These are phyloP conservation scores for Sebastes paucispinis DNA, from an alignment of 2,797 vertebrate genomes.

Conservation along the genomic window DNA sequence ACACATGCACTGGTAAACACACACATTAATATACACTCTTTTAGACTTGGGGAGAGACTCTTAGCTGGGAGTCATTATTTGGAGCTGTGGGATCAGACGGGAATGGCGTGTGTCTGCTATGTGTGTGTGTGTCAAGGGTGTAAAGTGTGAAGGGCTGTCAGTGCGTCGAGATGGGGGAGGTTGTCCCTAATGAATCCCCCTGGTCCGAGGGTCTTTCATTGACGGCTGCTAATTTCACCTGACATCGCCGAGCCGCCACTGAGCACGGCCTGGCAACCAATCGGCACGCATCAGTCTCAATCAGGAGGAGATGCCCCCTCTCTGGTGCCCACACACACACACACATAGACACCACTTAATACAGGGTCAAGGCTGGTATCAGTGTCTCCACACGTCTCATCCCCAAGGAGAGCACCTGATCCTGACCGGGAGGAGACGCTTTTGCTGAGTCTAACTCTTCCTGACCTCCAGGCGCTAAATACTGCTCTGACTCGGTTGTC, in stretches of 20 bases:
- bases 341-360: conserved; percentile 24
- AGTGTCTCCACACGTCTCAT: conserved; percentile 39
- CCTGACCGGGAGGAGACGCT: conserved; percentile 44
- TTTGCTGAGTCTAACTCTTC: conserved; percentile 51
- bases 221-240: conserved; percentile 73
- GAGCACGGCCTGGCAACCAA: conserved; percentile 62
- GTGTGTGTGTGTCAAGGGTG: conserved; percentile 25
- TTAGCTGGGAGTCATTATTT: conserved; percentile 56
- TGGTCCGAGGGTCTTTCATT: conserved; percentile 60
- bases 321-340: conserved; percentile 18
- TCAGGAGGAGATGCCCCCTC: conserved; percentile 65
- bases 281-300: conserved; percentile 77
- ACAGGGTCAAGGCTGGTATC: conserved; percentile 48
- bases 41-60: conserved; percentile 36
- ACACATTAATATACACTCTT: not conserved
- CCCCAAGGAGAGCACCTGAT: conserved; percentile 67
- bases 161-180: conserved; percentile 43
- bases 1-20: not conserved
- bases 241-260: conserved; percentile 66
- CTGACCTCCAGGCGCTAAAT: conserved; percentile 71
- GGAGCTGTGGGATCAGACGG: conserved; percentile 28
- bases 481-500: conserved; percentile 49
- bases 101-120: conserved; percentile 11
- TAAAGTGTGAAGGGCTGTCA: conserved; percentile 74
- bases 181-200: conserved; percentile 67